These are phyloP conservation scores for Gobio gobio DNA, from an alignment of 2,113 vertebrate genomes.

Conservation along the genomic window DNA sequence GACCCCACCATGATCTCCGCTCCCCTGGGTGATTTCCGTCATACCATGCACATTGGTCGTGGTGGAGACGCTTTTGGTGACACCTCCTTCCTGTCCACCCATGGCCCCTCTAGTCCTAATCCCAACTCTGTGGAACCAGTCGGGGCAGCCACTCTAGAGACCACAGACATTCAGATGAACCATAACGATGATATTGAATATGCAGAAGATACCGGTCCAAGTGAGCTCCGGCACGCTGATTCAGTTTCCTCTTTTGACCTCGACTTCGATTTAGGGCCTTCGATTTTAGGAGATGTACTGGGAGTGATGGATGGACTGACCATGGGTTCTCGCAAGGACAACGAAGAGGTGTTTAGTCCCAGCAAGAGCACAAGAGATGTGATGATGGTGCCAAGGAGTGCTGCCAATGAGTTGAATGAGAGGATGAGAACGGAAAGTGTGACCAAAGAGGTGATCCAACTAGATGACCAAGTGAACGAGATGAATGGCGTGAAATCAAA, in stretches of 20 bases:
- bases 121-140: conserved; percentile 26
- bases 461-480: conserved; percentile 67
- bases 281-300: conserved; percentile 80
- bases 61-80: conserved; percentile 89
- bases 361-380: conserved; percentile 50
- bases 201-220: conserved; percentile 42
- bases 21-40: conserved; percentile 86
- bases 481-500: conserved; percentile 72
- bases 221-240: conserved; percentile 67
- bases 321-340: conserved; percentile 62
- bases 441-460: conserved; percentile 52
- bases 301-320: conserved; percentile 80
- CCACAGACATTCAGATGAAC: conserved; percentile 46
- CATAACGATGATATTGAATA: conserved; percentile 39
- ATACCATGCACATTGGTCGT: conserved; percentile 90
- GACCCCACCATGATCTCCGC: conserved; percentile 87
- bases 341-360: conserved; percentile 58
- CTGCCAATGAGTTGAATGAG: conserved; percentile 66
- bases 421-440: conserved; percentile 61
- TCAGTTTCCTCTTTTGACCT: conserved; percentile 79
- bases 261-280: conserved; percentile 83
- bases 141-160: conserved; percentile 44
- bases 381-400: conserved; percentile 54
- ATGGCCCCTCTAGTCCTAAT: conserved; percentile 71
- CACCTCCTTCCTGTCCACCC: conserved; percentile 85